Base-by-base conservation (phyloP, 2,797 vertebrate species). In the Hydrocynus forskahlii region DNA sequence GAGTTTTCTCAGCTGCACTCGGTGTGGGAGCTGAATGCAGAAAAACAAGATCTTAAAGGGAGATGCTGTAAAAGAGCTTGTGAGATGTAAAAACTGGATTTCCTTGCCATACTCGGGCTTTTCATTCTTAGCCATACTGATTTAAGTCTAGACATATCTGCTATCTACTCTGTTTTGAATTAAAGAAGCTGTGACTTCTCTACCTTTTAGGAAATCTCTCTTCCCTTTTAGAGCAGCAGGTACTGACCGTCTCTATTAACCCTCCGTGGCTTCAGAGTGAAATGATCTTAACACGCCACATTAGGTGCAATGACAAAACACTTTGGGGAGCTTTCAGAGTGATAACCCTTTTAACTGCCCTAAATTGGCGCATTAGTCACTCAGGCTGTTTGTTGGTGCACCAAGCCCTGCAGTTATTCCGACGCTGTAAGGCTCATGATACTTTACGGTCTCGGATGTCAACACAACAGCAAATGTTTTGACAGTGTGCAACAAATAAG, bases 11-110 rank as follows among this genome's bases (percentile, higher is more conserved):
- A 55, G 38, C 88, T 86, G 82, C 74, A 87, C 76, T 77, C 75
- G 7, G 45, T 82, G 70, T 85, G 85, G 87, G 81, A 89, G 83
- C 83, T 87, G 87, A 88, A 87, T 89, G 52, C 54, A 23, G 54
- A 48, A 73, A 35, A 52, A 52, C 54, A 5, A 86, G 50, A 81
- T 85, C 43, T 70, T 21, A 7, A 55, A 23, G n/a, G 16, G 29
- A 73, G 25, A 38, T 73, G 9, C 50, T 50, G 6, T 38, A 35
- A 63, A 25, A 45, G 43, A 66, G 17, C 62, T 35, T 75, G 19
- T 38, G 54, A 60, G 40, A 67, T 43, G n/a, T 16, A 21, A 45
- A 66, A 55, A 29, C 8, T 5, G 21, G 43, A 16, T 59, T 1
- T 74, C 71, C 13, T 9, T 21, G 59, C 45, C 17, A 5, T 38